These are phyloP conservation scores for Campoletis sonorensis DNA, from an alignment of 1,140 invertebrate species.

Conservation along the genomic window DNA sequence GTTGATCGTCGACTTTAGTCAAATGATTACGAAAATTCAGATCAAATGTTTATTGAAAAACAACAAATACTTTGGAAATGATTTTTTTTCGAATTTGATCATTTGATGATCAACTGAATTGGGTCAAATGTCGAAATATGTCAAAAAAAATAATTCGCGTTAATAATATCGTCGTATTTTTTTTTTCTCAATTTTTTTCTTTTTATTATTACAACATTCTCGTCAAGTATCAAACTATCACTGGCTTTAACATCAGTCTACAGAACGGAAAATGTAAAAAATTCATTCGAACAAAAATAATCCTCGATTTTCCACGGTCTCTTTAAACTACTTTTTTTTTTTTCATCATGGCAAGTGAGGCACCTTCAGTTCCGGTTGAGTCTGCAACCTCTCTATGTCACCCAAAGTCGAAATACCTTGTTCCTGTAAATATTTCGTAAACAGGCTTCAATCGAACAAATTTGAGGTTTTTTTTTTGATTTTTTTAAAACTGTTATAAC, in stretches of 20 bases:
- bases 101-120: no score
- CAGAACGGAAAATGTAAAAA: conserved; percentile 34
- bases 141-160: no score
- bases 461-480: no score
- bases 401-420: conserved; percentile 83
- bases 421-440: conserved; percentile 77
- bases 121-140: no score
- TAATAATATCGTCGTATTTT: no score
- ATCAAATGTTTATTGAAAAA: no score
- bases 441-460: no score
- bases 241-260: conserved; percentile 3
- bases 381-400: conserved; percentile 80
- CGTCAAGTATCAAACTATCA: conserved; percentile 36
- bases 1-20: no score
- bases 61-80: no score
- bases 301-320: neutral
- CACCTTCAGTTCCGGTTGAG: conserved; percentile 67
- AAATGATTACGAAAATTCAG: no score
- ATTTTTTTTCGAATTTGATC: no score
- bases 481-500: conserved; percentile 52
- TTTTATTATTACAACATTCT: conserved; percentile 8
- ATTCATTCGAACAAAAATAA: conserved; percentile 21
- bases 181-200: neutral
- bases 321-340: neutral
- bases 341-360: conserved; percentile 48